A percentile compares a stretch with the other conserved stretches of the same genome.
Evolutionary conservation across 2,113 vertebrate species (phyloP).

Genomic region (Camelus dromedarius): DNA sequence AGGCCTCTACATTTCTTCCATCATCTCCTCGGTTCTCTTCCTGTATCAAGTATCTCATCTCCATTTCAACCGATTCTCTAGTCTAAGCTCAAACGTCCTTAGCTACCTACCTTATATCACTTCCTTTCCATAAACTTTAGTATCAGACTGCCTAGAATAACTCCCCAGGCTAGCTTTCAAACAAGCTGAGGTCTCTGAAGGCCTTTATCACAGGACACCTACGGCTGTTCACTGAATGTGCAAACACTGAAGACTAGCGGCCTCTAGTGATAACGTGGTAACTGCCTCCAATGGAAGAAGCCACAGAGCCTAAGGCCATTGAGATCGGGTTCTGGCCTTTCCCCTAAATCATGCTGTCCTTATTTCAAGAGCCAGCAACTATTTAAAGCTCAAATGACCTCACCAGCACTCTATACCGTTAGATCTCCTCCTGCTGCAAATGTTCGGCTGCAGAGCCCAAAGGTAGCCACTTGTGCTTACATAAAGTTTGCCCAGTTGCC

Average conservation of each 20-base stretch:
- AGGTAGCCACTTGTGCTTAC: not conserved
- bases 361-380: conserved; percentile 70
- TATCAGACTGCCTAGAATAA: not conserved
- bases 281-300: not conserved
- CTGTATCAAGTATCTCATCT: not conserved
- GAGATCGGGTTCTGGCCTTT: conserved; percentile 45
- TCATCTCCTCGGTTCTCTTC: not conserved
- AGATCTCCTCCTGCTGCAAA: not conserved
- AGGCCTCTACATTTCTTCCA: not conserved
- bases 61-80: not conserved
- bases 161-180: not conserved
- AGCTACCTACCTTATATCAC: not conserved
- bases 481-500: not conserved
- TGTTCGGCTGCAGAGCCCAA: not conserved
- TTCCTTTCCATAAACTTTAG: not conserved
- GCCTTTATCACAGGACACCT: not conserved
- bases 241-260: not conserved
- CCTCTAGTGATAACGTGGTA: not conserved
- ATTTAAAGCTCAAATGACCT: conserved; percentile 72
- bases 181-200: not conserved
- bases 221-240: not conserved
- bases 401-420: not conserved
- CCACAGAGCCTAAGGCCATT: not conserved
- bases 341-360: conserved; percentile 65
- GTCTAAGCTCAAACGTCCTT: not conserved